These are phyloP conservation scores for Drosophila yakuba DNA, from an alignment of 1,140 invertebrate genomes.

Conservation along the genomic window DNA sequence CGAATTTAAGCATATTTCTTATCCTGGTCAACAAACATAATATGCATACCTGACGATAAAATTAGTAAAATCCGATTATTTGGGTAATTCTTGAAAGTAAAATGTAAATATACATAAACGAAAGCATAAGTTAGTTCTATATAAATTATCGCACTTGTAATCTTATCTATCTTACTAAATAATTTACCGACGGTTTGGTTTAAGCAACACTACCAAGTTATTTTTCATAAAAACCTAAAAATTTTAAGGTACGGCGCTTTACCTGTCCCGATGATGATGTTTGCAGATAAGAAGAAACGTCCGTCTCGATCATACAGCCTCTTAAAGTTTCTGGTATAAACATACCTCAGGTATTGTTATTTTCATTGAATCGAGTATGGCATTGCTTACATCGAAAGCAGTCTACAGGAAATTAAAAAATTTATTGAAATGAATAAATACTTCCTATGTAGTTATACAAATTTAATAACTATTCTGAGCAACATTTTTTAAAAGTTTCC, in stretches of 20 bases:
- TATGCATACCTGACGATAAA: too few relatives aligned
- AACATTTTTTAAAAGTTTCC: too few relatives aligned
- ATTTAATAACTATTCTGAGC: neutral
- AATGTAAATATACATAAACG: neutral
- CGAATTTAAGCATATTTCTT: too few relatives aligned
- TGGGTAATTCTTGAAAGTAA: neutral
- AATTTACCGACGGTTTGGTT: neutral
- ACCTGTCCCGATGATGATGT: conserved; percentile 93
- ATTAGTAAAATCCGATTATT: too few relatives aligned
- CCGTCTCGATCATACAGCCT: conserved; percentile 93
- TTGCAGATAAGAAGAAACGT: conserved; percentile 92
- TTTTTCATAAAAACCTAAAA: neutral
- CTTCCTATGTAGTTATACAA: neutral
- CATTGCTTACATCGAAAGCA: conserved; percentile 11
- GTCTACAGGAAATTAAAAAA: conserved; percentile 9
- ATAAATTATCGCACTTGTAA: neutral
- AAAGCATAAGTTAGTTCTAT: neutral
- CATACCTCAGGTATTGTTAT: conserved; percentile 86
- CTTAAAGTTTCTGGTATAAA: conserved; percentile 92
- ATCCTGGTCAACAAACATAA: too few relatives aligned
- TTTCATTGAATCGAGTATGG: conserved; percentile 54
- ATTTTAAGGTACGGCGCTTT: conserved; percentile 61
- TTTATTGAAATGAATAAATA: too few relatives aligned
- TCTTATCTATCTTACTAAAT: neutral
- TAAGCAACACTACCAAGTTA: neutral